These are phyloP conservation scores for Drosophila tani DNA, from an alignment of 1,140 invertebrate genomes.

Conservation along the genomic window DNA sequence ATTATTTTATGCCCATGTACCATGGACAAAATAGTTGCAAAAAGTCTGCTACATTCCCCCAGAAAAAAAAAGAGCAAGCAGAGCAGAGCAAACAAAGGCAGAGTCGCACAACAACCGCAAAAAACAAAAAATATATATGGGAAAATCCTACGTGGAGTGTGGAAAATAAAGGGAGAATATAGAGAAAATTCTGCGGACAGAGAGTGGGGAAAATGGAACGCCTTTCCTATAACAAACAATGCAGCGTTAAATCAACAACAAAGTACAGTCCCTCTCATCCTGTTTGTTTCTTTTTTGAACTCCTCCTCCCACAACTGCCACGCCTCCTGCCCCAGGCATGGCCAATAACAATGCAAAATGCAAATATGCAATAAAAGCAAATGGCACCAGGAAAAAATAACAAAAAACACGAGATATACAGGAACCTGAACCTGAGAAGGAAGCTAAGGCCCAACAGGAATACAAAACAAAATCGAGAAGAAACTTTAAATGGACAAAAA, in stretches of 20 bases:
- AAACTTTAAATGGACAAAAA: slow-evolving; percentile 2
- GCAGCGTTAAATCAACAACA: slow-evolving; percentile 62
- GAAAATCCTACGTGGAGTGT: neutral
- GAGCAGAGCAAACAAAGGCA: slow-evolving; percentile 51
- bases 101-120: slow-evolving; percentile 40
- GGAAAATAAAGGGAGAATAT: neutral
- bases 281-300: slow-evolving; percentile 1
- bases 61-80: slow-evolving; percentile 29
- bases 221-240: slow-evolving; percentile 43
- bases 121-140: slow-evolving; percentile 9
- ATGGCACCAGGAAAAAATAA: slow-evolving; percentile 31
- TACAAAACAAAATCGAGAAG: slow-evolving; percentile 18
- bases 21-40: slow-evolving; percentile 36
- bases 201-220: neutral
- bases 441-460: slow-evolving; percentile 1
- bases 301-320: slow-evolving; percentile 21
- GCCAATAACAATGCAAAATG: slow-evolving; percentile 81
- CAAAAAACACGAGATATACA: slow-evolving; percentile 24
- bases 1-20: slow-evolving; percentile 59
- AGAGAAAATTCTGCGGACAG: neutral
- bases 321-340: slow-evolving; percentile 21
- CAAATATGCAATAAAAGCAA: slow-evolving; percentile 77
- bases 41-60: slow-evolving; percentile 19
- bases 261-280: slow-evolving; percentile 33
- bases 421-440: slow-evolving; percentile 2